Evolutionary conservation across 2,113 vertebrate genomes (phyloP).

Genomic region (Podarcis cretensis): DNA sequence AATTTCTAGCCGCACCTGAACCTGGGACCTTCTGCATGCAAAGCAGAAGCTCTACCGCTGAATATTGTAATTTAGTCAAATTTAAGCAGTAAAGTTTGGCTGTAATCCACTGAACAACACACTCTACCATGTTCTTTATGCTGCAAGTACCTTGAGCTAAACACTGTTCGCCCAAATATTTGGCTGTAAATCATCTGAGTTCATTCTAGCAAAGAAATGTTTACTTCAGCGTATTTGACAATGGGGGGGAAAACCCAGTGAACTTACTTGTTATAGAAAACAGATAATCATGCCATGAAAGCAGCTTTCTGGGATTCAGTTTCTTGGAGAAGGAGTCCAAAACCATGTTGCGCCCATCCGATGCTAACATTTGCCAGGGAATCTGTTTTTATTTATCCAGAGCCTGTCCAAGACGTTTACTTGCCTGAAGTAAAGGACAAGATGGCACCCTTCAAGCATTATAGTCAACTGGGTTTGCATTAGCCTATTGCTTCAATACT

Average conservation of each 20-base stretch:
- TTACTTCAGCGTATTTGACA: constrained; percentile 22
- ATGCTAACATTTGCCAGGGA: constrained; percentile 39
- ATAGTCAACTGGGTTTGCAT: too few species aligned
- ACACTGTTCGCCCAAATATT: constrained; percentile 4
- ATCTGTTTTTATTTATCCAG: neutral
- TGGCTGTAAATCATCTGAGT: constrained; percentile 38
- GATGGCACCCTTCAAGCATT: too few species aligned
- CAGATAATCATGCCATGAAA: constrained; percentile 38
- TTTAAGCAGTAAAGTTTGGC: neutral
- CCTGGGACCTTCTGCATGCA: too few species aligned
- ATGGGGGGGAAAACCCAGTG: constrained; percentile 2
- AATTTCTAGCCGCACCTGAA: too few species aligned
- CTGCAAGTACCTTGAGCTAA: constrained; percentile 28
- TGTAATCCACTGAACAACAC: neutral
- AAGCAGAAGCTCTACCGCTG: too few species aligned
- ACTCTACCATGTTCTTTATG: neutral
- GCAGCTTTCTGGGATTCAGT: constrained; percentile 26
- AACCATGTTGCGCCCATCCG: neutral
- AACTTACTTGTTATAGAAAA: constrained; percentile 40
- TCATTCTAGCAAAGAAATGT: constrained; percentile 1
- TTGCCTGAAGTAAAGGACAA: neutral
- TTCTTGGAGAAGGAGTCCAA: constrained; percentile 11
- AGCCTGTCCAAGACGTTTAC: neutral
- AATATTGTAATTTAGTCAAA: neutral
- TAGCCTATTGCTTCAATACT: too few species aligned